Evolutionary conservation across 1,140 invertebrate species (phyloP).

Genomic region (Planococcus citri): DNA sequence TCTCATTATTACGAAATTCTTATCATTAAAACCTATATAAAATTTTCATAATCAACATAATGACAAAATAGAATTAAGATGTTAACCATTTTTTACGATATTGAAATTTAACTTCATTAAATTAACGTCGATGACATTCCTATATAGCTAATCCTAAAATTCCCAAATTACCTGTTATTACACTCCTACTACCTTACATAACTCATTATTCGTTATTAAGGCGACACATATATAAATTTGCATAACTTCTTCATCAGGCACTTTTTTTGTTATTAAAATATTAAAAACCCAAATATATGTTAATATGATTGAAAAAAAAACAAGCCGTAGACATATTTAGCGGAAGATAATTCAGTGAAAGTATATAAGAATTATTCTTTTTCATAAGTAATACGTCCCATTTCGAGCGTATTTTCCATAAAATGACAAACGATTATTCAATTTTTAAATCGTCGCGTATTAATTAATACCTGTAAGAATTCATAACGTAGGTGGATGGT

Average conservation of each 20-base stretch:
- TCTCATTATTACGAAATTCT: too few relatives aligned
- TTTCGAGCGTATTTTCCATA: neutral
- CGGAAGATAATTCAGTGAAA: conserved; percentile 6
- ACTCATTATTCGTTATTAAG: neutral
- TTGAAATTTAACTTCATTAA: neutral
- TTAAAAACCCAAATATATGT: neutral
- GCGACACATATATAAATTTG: neutral
- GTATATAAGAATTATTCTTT: neutral
- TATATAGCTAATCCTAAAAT: too few relatives aligned
- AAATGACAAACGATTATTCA: too few relatives aligned
- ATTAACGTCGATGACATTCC: neutral
- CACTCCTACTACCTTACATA: neutral
- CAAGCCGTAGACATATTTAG: neutral
- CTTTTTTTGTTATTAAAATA: conserved; percentile 1
- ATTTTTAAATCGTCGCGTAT: too few relatives aligned
- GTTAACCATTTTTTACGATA: neutral
- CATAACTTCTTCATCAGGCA: neutral
- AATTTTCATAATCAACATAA: too few relatives aligned
- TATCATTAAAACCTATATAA: too few relatives aligned
- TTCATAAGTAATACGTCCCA: neutral
- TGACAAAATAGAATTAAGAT: neutral
- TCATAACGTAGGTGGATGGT: too few relatives aligned
- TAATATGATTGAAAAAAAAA: neutral
- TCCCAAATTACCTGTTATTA: neutral
- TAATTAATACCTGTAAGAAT: too few relatives aligned